Evolutionary conservation across 1,140 invertebrate genomes (phyloP).

Genomic region (Dolichoris vasculosae): DNA sequence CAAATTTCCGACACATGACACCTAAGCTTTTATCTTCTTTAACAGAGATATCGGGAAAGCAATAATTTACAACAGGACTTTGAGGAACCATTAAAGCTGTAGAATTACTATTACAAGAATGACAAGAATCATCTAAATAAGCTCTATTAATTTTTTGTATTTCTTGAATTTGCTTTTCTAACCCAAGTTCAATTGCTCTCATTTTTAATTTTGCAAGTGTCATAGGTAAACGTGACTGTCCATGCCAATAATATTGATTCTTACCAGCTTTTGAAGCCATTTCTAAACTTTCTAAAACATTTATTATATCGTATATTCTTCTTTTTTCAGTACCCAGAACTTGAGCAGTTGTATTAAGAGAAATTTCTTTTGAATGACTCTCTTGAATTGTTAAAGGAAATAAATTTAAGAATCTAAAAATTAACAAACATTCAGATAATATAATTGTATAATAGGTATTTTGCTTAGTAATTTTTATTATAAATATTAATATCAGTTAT

Average conservation of each 20-base stretch:
- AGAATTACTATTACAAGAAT: constrained; percentile 39
- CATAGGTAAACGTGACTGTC: constrained; percentile 57
- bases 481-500: too few species aligned
- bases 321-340: constrained; percentile 78
- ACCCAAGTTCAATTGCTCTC: constrained; percentile 56
- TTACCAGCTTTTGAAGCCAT: constrained; percentile 80
- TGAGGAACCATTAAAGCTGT: constrained; percentile 53
- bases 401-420: constrained; percentile 75
- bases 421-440: neutral
- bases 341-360: constrained; percentile 76
- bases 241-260: constrained; percentile 79
- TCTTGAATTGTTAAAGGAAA: constrained; percentile 70
- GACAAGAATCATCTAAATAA: constrained; percentile 53
- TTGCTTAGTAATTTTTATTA: neutral
- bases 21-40: constrained; percentile 79
- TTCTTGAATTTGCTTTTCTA: constrained; percentile 60
- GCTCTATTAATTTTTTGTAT: constrained; percentile 59
- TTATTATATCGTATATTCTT: constrained; percentile 86
- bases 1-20: constrained; percentile 82
- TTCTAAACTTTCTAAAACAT: constrained; percentile 83
- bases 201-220: constrained; percentile 58
- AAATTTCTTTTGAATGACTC: constrained; percentile 71
- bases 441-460: neutral
- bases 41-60: constrained; percentile 46
- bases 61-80: constrained; percentile 52